A percentile compares a stretch with the other conserved stretches of the same genome.
Evolutionary conservation across 2,888 invertebrate species (phyloP).

Genomic region (Sicus ferrugineus): DNA sequence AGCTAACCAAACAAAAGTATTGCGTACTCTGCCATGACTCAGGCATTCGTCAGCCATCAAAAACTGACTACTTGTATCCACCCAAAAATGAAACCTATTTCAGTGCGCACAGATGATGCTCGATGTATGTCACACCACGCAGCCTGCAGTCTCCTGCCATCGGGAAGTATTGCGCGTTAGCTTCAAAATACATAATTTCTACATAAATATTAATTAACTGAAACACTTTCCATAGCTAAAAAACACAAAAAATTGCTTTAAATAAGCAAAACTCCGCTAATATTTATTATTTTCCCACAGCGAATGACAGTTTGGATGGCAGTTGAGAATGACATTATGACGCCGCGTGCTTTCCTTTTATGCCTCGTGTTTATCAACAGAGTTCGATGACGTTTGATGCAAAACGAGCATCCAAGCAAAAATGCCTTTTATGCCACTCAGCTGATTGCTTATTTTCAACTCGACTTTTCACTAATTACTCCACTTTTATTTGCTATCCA

Average conservation of each 20-base stretch:
- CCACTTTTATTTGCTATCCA: neutral
- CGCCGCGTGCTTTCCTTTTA: neutral
- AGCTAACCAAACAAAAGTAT: too few relatives aligned
- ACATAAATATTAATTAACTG: neutral
- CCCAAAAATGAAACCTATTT: too few relatives aligned
- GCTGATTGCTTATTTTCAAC: conserved; percentile 8
- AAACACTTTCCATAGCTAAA: neutral
- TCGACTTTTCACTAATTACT: neutral
- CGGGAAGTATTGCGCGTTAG: too few relatives aligned
- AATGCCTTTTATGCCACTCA: conserved; percentile 10
- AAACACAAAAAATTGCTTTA: neutral
- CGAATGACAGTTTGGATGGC: neutral
- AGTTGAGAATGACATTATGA: neutral
- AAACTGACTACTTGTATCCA: too few relatives aligned
- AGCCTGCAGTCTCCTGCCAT: too few relatives aligned
- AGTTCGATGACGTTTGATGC: conserved; percentile 33
- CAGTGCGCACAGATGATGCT: too few relatives aligned
- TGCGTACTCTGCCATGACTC: too few relatives aligned
- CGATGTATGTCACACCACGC: too few relatives aligned
- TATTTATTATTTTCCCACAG: conserved; percentile 3
- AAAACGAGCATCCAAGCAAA: conserved; percentile 25
- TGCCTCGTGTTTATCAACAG: conserved; percentile 5
- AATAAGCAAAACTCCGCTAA: neutral
- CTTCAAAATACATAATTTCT: too few relatives aligned
- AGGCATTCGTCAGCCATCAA: too few relatives aligned